These are phyloP conservation scores for Cydia fagiglandana DNA, from an alignment of 1,140 invertebrate species.

Conservation along the genomic window DNA sequence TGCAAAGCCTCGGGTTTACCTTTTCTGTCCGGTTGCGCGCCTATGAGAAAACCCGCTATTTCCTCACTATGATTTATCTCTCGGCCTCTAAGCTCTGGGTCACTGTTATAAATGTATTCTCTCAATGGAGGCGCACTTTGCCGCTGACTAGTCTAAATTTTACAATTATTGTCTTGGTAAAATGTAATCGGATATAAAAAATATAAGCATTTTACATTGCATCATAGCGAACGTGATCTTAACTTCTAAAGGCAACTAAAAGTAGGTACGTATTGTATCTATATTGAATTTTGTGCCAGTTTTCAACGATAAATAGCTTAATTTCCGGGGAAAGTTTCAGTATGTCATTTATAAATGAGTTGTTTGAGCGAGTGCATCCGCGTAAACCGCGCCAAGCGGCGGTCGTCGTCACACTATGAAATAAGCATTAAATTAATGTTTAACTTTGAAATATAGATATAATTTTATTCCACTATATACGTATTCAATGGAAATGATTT, in stretches of 20 bases:
- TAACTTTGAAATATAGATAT: too few relatives aligned
- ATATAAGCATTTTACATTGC: neutral
- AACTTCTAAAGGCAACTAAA: neutral
- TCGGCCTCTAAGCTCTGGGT: conserved; percentile 66
- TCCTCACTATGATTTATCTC: conserved; percentile 76
- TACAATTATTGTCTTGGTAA: neutral
- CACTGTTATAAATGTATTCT: conserved; percentile 77
- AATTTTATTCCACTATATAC: too few relatives aligned
- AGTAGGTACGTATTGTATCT: neutral
- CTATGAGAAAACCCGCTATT: conserved; percentile 58
- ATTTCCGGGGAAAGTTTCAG: conserved; percentile 13
- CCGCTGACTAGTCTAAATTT: neutral
- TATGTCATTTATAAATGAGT: neutral
- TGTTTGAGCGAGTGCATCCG: neutral
- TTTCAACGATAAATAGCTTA: conserved; percentile 2
- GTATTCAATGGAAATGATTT: too few relatives aligned
- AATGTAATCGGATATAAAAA: too few relatives aligned
- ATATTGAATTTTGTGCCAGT: neutral
- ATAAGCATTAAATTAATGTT: neutral
- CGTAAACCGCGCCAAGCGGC: neutral
- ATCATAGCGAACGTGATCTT: neutral
- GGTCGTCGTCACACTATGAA: neutral
- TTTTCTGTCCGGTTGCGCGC: conserved; percentile 69
- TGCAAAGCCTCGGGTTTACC: conserved; percentile 41
- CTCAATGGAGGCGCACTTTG: conserved; percentile 9